Evolutionary conservation across 2,797 vertebrate genomes (phyloP), one percentile per base, ranked within the genome.

Genomic region (Valencia hispanica): DNA sequence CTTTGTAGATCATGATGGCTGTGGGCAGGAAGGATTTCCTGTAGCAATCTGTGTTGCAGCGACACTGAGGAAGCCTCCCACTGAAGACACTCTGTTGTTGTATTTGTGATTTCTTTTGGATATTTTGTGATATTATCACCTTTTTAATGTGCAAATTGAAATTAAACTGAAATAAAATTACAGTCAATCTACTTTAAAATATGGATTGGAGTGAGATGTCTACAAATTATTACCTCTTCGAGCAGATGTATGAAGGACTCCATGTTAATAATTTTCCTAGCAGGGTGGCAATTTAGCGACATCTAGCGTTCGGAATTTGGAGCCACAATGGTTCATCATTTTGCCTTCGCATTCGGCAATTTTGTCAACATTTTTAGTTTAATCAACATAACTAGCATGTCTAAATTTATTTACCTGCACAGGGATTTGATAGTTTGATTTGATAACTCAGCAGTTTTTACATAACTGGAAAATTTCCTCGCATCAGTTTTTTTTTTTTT

Each of bases 201-300:
- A 0, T 0, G 9, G 1, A 27, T 18, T 45, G 66, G 77, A 88
- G 91, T 88, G 80, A 80, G 81, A 73, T 1, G 36, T 91, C 84
- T 2, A 18, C 0, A 0, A 59, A 36, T 27, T 22, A 25, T 32
- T 3, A 5, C 18, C 1, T 80, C 69, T 78, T 0, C 5, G 47
- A 45, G 47, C 61, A 4, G 51, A 61, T 11, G 59, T 39, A 17
- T 68, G 50, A 65, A 51, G 4, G 5, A 32, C 5, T 55, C 47
- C 15, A 15, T 66, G 59, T 69, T 76, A 70, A 73, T 50, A 32
- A 63, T 0, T 0, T 22, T 30, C 11, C 4, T 1, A 32, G 0
- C 71, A 61, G 9, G 68, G 71, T 30, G 80, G 72, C 25, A 45
- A 63, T 77, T 75, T 82, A 73, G 83, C 77, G 92, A 86, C 88